Conservation (phyloP, 2,113 vertebrate species). For the Pygoscelis antarcticus region DNA sequence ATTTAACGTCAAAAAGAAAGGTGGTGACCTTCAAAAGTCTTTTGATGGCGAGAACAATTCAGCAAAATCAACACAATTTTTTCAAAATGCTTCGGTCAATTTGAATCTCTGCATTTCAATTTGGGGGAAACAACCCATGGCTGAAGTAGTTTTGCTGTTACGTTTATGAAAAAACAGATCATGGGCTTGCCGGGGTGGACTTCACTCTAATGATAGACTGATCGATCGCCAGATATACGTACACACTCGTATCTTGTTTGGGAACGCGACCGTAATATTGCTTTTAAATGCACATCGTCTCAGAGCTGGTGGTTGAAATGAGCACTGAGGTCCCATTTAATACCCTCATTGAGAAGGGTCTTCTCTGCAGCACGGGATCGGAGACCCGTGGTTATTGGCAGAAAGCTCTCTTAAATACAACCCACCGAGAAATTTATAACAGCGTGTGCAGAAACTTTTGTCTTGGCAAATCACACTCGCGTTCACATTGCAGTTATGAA, state of each 20-base stretch:
- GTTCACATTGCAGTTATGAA: neutral
- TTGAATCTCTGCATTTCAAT: neutral
- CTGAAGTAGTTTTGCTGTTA: neutral
- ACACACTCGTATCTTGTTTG: neutral
- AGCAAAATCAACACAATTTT: neutral
- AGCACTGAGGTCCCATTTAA: neutral
- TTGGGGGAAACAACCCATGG: fast-evolving
- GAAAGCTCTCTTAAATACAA: neutral
- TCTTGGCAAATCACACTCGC: neutral
- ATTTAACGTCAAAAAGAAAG: slow-evolving; percentile 9
- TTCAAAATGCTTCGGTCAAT: neutral
- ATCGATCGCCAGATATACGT: neutral
- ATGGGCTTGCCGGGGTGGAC: neutral
- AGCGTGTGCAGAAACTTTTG: neutral
- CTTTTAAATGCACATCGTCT: fast-evolving
- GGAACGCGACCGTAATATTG: fast-evolving
- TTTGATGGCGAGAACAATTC: slow-evolving; percentile 45
- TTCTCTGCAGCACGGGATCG: fast-evolving
- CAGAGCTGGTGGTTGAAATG: neutral
- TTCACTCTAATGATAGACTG: neutral
- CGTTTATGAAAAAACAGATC: neutral
- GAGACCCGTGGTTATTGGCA: neutral
- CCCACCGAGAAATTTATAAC: neutral
- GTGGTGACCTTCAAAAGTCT: slow-evolving; percentile 29
- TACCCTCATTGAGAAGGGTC: neutral